A percentile compares a stretch with the other conserved stretches of the same genome.
These are phyloP conservation scores for Hemiprocne comata DNA, from an alignment of 2,113 vertebrate species.

Conservation along the genomic window DNA sequence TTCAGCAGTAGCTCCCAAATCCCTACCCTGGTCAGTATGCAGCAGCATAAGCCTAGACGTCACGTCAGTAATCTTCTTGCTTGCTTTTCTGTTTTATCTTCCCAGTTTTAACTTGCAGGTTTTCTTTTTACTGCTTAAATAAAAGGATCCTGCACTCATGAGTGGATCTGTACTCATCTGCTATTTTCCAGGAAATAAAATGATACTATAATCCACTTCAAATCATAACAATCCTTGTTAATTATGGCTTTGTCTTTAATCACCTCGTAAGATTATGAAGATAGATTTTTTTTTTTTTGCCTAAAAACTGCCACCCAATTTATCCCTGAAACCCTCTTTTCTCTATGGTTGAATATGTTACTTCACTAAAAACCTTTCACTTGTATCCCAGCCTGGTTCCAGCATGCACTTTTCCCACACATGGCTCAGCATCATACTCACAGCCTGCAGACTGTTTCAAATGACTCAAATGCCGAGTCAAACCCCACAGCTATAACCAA, in stretches of 20 bases:
- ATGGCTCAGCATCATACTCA: neutral
- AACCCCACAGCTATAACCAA: neutral
- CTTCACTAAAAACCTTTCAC: neutral
- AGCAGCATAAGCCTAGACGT: neutral
- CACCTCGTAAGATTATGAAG: constrained; percentile 3
- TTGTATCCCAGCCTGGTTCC: neutral
- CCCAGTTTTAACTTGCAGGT: neutral
- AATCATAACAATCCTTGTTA: constrained; percentile 36
- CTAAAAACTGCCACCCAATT: neutral
- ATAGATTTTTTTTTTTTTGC: neutral
- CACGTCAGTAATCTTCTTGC: neutral
- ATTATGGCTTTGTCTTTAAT: constrained; percentile 42
- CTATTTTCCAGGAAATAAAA: neutral
- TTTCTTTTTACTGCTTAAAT: neutral
- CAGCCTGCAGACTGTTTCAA: neutral
- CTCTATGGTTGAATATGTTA: neutral
- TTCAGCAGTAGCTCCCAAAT: constrained; percentile 26
- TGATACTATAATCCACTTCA: constrained; percentile 8
- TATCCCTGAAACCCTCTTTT: neutral
- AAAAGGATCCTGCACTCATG: neutral
- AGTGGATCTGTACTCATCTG: neutral
- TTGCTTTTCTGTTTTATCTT: neutral
- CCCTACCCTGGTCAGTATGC: neutral
- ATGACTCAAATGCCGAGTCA: neutral
- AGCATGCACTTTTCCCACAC: neutral